These are phyloP conservation scores for Heliconius eleuchia DNA, from an alignment of 1,140 invertebrate species.

Conservation along the genomic window DNA sequence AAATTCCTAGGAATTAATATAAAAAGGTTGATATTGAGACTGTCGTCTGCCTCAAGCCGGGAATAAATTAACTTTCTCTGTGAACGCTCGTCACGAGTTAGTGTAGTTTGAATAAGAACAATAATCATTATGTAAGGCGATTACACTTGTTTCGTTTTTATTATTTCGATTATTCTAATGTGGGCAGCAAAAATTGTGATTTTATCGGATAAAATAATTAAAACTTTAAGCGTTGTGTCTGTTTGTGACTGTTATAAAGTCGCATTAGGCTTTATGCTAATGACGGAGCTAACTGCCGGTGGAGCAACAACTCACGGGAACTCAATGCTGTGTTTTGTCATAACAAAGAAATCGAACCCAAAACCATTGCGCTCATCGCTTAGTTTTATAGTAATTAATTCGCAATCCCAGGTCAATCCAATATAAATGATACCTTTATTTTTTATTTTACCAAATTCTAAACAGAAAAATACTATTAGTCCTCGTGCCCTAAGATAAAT, in stretches of 20 bases:
- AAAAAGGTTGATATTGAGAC: constrained; percentile 4
- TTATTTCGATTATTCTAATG: not conserved
- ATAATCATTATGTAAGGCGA: constrained; percentile 26
- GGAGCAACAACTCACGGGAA: too few relatives aligned
- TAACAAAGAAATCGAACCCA: too few relatives aligned
- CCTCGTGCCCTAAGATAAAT: not conserved
- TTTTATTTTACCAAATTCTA: not conserved
- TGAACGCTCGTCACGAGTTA: constrained; percentile 9
- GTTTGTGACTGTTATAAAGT: not conserved
- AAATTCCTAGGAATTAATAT: not conserved
- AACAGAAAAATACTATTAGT: constrained; percentile 7
- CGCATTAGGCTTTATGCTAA: too few relatives aligned
- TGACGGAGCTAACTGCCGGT: too few relatives aligned
- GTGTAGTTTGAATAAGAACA: constrained; percentile 25
- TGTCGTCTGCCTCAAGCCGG: not conserved
- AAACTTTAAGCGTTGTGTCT: not conserved
- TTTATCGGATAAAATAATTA: not conserved
- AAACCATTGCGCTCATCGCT: too few relatives aligned
- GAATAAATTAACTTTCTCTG: constrained; percentile 16
- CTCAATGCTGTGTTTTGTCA: too few relatives aligned
- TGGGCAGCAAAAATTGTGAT: not conserved
- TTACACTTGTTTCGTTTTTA: not conserved
- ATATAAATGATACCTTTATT: not conserved
- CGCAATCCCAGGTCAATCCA: not conserved
- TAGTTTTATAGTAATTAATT: not conserved